A percentile compares a stretch with the other conserved stretches of the same genome.
These are phyloP conservation scores for Riparia riparia DNA, from an alignment of 2,113 vertebrate genomes.

Conservation along the genomic window DNA sequence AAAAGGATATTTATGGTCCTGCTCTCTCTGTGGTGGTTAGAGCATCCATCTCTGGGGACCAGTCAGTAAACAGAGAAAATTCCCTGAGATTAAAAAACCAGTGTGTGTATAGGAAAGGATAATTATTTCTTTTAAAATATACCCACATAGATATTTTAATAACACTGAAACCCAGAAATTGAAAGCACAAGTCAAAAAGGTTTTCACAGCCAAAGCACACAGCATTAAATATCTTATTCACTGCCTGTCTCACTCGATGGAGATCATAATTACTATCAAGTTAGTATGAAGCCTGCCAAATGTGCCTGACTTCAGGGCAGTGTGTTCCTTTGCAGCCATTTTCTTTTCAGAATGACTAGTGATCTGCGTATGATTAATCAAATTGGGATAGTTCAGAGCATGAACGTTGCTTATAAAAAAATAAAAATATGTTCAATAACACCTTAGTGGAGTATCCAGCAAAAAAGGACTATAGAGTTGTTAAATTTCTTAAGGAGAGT, in stretches of 20 bases:
- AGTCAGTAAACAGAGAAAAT: conserved; percentile 83
- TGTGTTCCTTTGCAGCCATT: conserved; percentile 29
- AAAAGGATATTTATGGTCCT: conserved; percentile 82
- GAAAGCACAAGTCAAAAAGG: conserved; percentile 40
- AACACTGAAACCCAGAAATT: conserved; percentile 9
- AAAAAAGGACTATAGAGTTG: background rate
- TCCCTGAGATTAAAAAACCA: conserved; percentile 60
- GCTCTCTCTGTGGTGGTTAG: conserved; percentile 78
- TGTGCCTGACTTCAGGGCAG: conserved; percentile 36
- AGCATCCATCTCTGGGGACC: conserved; percentile 72
- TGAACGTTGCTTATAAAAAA: background rate
- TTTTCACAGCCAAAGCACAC: conserved; percentile 15
- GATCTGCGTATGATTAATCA: conserved; percentile 42
- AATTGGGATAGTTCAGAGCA: background rate
- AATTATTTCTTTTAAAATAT: conserved; percentile 38
- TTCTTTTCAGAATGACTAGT: conserved; percentile 21
- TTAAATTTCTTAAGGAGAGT: background rate
- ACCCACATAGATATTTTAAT: conserved; percentile 38
- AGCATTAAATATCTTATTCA: conserved; percentile 23
- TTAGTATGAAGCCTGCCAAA: conserved; percentile 50
- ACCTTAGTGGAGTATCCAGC: background rate
- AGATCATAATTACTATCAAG: conserved; percentile 59
- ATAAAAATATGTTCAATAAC: background rate
- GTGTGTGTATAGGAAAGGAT: background rate
- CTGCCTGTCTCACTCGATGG: conserved; percentile 6